Base-by-base conservation (phyloP, 2,113 vertebrate genomes). In the Apistogramma diplotaenia region DNA sequence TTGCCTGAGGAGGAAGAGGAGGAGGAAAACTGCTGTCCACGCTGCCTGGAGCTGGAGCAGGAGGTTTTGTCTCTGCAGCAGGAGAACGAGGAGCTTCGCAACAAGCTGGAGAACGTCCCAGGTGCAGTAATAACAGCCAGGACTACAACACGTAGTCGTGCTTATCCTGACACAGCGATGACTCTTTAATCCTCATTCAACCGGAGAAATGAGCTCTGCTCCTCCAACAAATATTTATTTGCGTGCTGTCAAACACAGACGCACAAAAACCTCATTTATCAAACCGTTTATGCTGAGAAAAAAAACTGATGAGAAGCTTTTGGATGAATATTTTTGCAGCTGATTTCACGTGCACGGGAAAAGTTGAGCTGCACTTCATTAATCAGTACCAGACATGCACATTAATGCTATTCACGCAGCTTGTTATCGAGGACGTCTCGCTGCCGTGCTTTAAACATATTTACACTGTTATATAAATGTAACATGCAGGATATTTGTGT, bases 61-160 rank as follows among this genome's bases (percentile, higher is more conserved):
- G 98, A 99, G 92, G 98, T 99, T 71, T 95, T 99, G 91, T 99
- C 97, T 16, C 93, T 99, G 88, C 98, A 99, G 90, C 98, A 99
- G 93, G 98, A 99, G 93, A 99, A 99, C 0, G 98, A 99, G 91
- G 98, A 99, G 83, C 96, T 99, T 59, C 95, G 97, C 77, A 96
- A 97, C 88, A 99, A 98, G 84, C 81, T 99, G 93, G 97, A 99
- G 88, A 97, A 95, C 65, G 92, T 97, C 82, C 98, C 98, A 97
- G 98, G 98, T 99, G 95, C 29, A 23, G 61, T 74, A 53, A 25
- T 0, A 3, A n/a, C 2, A 83, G 33, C 2, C 23, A 6, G 19
- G 43, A 43, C 25, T 3, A 49, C 7, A 33, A 2, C 43, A 18
- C 15, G 43, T 18, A 49, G 43, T 49, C 43, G 18, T 53, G 9